These are phyloP conservation scores for Cataglyphis hispanica DNA, from an alignment of 1,140 invertebrate species.

Conservation along the genomic window DNA sequence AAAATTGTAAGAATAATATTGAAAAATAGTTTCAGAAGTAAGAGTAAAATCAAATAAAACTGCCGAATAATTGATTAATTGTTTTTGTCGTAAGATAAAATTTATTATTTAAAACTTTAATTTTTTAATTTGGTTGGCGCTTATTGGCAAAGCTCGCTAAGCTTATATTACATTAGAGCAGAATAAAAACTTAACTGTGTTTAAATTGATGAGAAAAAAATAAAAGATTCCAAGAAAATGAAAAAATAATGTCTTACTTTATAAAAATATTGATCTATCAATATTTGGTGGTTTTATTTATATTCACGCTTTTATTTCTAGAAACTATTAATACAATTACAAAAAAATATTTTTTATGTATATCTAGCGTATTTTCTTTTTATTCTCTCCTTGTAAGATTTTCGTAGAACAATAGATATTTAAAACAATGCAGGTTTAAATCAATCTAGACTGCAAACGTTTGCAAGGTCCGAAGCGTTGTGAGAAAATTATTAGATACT, in stretches of 20 bases:
- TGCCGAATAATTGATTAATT: too few relatives aligned
- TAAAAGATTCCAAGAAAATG: background rate
- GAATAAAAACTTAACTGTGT: too few relatives aligned
- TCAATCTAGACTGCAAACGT: slow-evolving; percentile 2
- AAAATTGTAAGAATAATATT: too few relatives aligned
- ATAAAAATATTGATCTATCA: background rate
- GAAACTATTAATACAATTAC: background rate
- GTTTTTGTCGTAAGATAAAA: too few relatives aligned
- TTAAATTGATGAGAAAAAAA: background rate
- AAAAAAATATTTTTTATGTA: slow-evolving; percentile 2
- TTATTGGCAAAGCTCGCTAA: too few relatives aligned
- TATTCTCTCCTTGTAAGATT: background rate
- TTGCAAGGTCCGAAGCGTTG: background rate
- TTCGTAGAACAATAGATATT: background rate
- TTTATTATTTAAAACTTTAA: too few relatives aligned
- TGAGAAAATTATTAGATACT: slow-evolving; percentile 3
- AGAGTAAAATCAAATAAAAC: too few relatives aligned
- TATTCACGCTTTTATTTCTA: background rate
- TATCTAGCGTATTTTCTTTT: background rate
- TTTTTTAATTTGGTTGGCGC: background rate
- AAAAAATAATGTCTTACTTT: background rate
- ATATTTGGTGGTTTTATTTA: background rate
- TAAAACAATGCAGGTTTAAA: background rate
- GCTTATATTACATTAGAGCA: too few relatives aligned
- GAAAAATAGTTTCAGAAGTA: too few relatives aligned